Evolutionary conservation across 2,797 vertebrate species (phyloP).

Genomic region (Aeoliscus strigatus): DNA sequence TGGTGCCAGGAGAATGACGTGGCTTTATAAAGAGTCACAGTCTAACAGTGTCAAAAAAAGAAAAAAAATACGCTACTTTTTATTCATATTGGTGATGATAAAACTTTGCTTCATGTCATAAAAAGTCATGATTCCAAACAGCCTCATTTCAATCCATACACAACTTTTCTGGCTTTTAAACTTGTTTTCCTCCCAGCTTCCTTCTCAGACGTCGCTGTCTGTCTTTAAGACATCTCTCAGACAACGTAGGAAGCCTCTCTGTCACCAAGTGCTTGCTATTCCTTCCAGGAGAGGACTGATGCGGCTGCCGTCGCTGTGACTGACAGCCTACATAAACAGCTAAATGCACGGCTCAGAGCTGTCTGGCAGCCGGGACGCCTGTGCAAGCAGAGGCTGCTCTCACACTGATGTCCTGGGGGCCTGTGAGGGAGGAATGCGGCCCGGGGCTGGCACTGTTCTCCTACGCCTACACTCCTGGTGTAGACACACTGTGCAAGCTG

Average conservation of each 20-base stretch:
- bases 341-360: constrained; percentile 41
- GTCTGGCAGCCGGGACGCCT: constrained; percentile 42
- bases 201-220: constrained; percentile 10
- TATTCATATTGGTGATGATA: no score
- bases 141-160: neutral
- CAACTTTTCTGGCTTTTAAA: constrained; percentile 8
- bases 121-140: no score
- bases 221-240: constrained; percentile 32
- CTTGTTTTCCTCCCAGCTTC: neutral
- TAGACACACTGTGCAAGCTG: constrained; percentile 43
- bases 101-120: no score
- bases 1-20: no score
- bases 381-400: constrained; percentile 45
- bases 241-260: constrained; percentile 29
- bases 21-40: no score
- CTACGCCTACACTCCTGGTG: constrained; percentile 55
- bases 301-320: constrained; percentile 44
- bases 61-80: no score
- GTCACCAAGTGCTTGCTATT: constrained; percentile 35
- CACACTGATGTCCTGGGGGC: constrained; percentile 46
- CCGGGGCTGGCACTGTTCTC: constrained; percentile 40
- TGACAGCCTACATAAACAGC: constrained; percentile 61
- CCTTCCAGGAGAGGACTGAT: constrained; percentile 57
- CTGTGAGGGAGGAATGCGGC: constrained; percentile 45
- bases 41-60: no score